phyloP scores from a whole-genome alignment of 2,113 vertebrate species.

The Lonchura striata region DNA sequence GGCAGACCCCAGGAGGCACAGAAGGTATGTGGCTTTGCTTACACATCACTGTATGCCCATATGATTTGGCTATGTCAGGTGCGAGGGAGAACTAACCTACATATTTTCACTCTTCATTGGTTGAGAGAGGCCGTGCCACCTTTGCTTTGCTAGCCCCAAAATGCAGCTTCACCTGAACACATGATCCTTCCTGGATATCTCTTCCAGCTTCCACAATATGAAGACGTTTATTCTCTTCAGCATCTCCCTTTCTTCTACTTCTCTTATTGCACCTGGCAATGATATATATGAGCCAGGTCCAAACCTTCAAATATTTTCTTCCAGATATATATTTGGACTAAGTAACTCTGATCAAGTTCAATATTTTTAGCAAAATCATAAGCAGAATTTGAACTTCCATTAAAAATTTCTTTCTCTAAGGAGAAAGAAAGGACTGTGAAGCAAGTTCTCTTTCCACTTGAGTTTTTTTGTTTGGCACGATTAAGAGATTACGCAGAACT shows the following conservation, averaged over 20 bases:
- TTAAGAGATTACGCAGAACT: constrained; percentile 13
- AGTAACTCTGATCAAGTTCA: neutral
- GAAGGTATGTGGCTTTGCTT: neutral
- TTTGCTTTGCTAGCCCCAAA: neutral
- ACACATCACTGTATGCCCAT: neutral
- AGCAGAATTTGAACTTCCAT: neutral
- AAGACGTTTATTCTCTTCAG: neutral
- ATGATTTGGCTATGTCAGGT: neutral
- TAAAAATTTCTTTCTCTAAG: neutral
- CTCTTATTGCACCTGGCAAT: neutral
- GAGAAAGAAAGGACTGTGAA: neutral
- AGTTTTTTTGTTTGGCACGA: neutral
- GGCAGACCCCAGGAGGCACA: neutral
- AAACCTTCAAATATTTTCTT: neutral
- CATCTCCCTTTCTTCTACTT: neutral
- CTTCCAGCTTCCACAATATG: neutral
- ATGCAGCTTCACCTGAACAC: neutral
- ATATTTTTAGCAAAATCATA: neutral
- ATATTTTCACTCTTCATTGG: neutral
- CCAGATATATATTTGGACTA: neutral
- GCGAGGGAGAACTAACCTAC: neutral
- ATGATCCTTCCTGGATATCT: neutral
- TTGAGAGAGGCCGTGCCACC: neutral
- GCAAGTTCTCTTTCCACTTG: neutral
- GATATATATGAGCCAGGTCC: neutral